Evolutionary conservation across 2,797 vertebrate species (phyloP).

Genomic region (Octomys mimax): DNA sequence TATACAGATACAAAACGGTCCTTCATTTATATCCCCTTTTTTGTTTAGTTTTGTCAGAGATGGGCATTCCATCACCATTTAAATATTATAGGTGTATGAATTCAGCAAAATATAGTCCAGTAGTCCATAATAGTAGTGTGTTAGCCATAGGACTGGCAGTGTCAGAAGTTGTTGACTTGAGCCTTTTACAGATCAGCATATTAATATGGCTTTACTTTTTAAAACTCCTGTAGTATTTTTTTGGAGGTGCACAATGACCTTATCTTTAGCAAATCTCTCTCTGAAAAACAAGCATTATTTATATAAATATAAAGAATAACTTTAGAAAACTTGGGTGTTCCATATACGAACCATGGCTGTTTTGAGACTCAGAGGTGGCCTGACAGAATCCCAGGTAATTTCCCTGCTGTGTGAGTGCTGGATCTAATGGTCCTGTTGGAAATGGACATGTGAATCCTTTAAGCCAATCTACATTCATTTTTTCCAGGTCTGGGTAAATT

Average conservation of each 20-base stretch:
- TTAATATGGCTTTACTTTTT: not conserved
- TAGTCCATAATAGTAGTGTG: too few species aligned
- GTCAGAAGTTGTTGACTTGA: too few species aligned
- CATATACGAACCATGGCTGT: not conserved
- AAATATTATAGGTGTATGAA: too few species aligned
- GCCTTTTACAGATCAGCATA: too few species aligned
- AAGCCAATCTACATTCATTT: not conserved
- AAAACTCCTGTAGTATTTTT: not conserved
- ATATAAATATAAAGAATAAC: not conserved
- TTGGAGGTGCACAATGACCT: not conserved
- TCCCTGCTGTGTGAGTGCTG: not conserved
- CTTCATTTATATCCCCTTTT: too few species aligned
- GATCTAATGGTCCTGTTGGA: not conserved
- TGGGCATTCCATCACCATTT: too few species aligned
- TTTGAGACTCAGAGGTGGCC: not conserved
- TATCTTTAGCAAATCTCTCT: not conserved
- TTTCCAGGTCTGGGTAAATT: not conserved
- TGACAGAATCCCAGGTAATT: not conserved
- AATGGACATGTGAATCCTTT: not conserved
- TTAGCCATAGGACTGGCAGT: too few species aligned
- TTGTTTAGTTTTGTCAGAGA: too few species aligned
- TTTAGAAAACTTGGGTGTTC: not conserved
- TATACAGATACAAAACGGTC: too few species aligned
- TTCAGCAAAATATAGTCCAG: too few species aligned
- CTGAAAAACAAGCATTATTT: constrained; percentile 22